A percentile compares a stretch with the other conserved stretches of the same genome.
Evolutionary conservation across 2,888 invertebrate species (phyloP).

Genomic region (Chaetogeoica ovagalla): DNA sequence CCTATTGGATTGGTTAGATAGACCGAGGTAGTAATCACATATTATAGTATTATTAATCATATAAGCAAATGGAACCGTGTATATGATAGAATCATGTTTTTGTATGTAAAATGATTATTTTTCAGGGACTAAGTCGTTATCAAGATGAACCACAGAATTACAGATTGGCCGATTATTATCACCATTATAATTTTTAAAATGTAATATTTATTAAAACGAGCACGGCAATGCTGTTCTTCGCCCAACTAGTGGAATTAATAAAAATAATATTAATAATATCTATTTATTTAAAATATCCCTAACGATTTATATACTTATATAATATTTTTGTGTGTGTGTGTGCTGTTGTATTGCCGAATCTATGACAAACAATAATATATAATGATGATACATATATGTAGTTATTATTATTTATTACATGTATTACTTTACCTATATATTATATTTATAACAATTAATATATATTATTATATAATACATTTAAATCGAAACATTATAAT

Average conservation of each 20-base stretch:
- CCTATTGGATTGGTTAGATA: too few species aligned
- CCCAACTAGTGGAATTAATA: constrained; percentile 25
- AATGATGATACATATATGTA: neutral
- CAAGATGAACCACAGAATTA: constrained; percentile 41
- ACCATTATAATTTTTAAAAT: constrained; percentile 38
- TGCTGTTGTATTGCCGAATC: constrained; percentile 17
- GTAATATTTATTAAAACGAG: neutral
- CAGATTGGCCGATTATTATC: constrained; percentile 40
- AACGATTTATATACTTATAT: constrained; percentile 10
- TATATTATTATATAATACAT: neutral
- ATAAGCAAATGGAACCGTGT: neutral
- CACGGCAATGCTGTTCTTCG: constrained; percentile 4
- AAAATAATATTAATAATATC: too few species aligned
- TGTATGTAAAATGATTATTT: constrained; percentile 33
- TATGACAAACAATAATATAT: neutral
- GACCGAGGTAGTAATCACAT: too few species aligned
- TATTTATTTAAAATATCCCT: constrained; percentile 10
- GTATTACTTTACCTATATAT: constrained; percentile 25
- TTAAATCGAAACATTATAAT: too few species aligned
- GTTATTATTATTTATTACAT: constrained; percentile 15
- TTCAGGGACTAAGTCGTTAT: constrained; percentile 41
- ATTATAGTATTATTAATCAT: neutral
- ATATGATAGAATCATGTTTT: neutral
- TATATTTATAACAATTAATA: constrained; percentile 23
- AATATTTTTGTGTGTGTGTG: constrained; percentile 7